Conservation (phyloP, 2,113 vertebrate species). For the Pituophis catenifer region DNA sequence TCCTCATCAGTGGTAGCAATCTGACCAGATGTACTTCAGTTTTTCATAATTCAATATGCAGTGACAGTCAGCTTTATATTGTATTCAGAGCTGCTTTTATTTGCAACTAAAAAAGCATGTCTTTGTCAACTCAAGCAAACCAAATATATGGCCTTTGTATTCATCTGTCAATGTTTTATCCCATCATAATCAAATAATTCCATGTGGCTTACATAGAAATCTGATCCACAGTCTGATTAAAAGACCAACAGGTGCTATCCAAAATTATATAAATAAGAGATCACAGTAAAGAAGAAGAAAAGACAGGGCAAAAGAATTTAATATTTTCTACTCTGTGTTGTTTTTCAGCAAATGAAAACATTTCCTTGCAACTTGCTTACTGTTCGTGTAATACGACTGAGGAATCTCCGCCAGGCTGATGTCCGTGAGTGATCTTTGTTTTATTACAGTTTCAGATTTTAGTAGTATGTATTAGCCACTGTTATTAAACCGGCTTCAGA, state of each 20-base stretch:
- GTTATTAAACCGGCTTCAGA: neutral
- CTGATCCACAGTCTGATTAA: neutral
- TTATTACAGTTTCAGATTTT: neutral
- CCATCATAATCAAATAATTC: neutral
- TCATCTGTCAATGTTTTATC: neutral
- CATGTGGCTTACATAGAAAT: neutral
- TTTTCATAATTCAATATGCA: neutral
- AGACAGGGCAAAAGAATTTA: neutral
- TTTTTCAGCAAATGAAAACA: slow-evolving; percentile 49
- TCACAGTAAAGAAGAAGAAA: neutral
- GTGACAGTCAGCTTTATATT: neutral
- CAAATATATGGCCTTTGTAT: neutral
- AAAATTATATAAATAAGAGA: neutral
- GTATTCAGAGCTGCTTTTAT: neutral
- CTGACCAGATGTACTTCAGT: neutral
- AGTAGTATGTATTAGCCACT: neutral
- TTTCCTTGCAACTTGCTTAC: slow-evolving; percentile 71
- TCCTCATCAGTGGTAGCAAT: neutral
- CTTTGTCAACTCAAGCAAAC: neutral
- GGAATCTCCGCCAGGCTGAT: slow-evolving; percentile 67
- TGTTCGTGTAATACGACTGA: slow-evolving; percentile 70
- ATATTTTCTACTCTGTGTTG: neutral
- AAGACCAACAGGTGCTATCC: neutral
- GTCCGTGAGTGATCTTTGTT: slow-evolving; percentile 55
- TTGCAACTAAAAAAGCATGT: neutral